Evolutionary conservation across 2,888 invertebrate species (phyloP).

Genomic region (Zhuqinia jingwanae): DNA sequence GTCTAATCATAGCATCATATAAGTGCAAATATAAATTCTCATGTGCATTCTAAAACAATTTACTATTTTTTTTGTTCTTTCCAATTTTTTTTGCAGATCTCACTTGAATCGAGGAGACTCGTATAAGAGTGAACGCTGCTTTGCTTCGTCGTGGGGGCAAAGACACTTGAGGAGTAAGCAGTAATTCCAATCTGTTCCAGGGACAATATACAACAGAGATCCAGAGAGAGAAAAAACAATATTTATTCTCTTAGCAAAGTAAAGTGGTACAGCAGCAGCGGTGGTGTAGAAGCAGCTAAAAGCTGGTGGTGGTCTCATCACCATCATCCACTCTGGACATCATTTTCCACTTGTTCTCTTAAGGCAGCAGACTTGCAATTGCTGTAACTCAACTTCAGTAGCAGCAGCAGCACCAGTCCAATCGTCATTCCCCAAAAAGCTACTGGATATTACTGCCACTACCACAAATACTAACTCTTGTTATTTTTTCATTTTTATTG

Average conservation of each 20-base stretch:
- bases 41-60: not conserved
- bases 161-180: not conserved
- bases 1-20: not conserved
- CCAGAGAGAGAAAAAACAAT: no score
- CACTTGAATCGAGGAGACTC: not conserved
- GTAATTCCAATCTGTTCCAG: not conserved
- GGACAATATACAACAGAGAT: not conserved
- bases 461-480: not conserved
- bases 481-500: conserved; percentile 9
- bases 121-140: not conserved
- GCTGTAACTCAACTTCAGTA: not conserved
- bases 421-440: not conserved
- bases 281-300: no score
- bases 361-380: conserved; percentile 9
- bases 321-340: not conserved
- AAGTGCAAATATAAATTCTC: not conserved
- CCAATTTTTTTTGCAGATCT: not conserved
- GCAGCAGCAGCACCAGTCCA: not conserved
- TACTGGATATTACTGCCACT: conserved; percentile 26
- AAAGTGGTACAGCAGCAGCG: no score
- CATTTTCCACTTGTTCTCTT: not conserved
- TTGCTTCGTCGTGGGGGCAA: no score
- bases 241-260: no score
- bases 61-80: no score
- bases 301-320: not conserved